These are phyloP conservation scores for Pica pica DNA, from an alignment of 2,113 vertebrate species.

Conservation along the genomic window DNA sequence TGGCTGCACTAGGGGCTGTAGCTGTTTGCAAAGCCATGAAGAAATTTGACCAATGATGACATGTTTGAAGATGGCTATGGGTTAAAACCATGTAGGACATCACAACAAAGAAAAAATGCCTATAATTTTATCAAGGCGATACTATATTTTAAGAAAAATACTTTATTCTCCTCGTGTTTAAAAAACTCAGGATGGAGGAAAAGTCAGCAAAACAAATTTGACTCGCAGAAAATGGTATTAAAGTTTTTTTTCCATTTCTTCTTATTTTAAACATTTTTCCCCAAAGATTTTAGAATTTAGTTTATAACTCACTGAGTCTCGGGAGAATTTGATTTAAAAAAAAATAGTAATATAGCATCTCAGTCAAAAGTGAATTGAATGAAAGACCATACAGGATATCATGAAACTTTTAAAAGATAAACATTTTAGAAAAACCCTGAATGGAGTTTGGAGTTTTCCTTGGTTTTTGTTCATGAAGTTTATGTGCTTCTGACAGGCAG, in stretches of 20 bases:
- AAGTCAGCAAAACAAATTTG: not conserved
- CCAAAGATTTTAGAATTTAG: slow-evolving; percentile 25
- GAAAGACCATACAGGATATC: not conserved
- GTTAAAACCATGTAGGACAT: not conserved
- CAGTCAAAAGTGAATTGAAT: not conserved
- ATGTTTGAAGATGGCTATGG: not conserved
- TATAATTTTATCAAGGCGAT: not conserved
- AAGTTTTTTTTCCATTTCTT: slow-evolving; percentile 16
- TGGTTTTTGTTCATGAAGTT: not conserved
- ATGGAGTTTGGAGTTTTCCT: not conserved
- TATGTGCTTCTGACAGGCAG: slow-evolving; percentile 29
- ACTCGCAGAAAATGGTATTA: not conserved
- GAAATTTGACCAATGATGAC: not conserved
- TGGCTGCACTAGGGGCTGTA: not conserved
- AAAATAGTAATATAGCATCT: not conserved
- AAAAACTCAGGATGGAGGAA: not conserved
- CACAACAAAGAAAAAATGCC: not conserved
- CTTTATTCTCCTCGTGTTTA: not conserved
- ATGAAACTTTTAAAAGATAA: not conserved
- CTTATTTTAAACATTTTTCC: slow-evolving; percentile 47
- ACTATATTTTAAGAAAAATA: not conserved
- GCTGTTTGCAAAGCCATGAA: not conserved
- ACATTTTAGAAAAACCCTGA: slow-evolving; percentile 35
- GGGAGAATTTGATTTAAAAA: not conserved
- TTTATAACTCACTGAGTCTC: not conserved